A percentile compares a stretch with the other conserved stretches of the same genome.
Conservation (phyloP, 64 coral and sea anemone species). For the Actinia equina region DNA sequence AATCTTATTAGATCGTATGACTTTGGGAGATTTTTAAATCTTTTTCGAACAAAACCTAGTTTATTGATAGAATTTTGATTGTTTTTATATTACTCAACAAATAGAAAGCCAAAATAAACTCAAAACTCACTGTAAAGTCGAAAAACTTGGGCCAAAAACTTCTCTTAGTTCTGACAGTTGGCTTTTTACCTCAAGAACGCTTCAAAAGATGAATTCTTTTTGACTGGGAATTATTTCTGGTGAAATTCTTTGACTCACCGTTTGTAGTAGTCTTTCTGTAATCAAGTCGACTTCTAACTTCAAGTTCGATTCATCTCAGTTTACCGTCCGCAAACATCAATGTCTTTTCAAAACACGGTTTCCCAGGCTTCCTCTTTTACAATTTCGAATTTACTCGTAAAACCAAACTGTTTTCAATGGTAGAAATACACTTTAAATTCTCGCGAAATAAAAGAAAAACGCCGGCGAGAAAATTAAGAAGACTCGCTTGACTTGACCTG, state of each 20-base stretch:
- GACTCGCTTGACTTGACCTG: neutral
- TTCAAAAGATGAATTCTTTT: neutral
- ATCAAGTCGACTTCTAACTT: neutral
- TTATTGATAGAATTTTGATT: neutral
- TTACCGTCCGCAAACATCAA: neutral
- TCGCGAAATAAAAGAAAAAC: neutral
- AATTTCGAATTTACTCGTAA: neutral
- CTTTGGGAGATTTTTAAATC: neutral
- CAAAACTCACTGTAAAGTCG: neutral
- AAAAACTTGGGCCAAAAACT: neutral
- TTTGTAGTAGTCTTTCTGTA: neutral
- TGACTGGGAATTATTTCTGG: neutral
- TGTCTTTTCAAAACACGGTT: neutral
- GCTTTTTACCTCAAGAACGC: neutral
- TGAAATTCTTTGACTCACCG: neutral
- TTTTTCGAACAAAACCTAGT: neutral
- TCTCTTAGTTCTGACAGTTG: neutral
- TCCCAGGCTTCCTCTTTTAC: neutral
- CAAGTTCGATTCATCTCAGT: neutral
- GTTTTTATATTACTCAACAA: conserved; percentile 11
- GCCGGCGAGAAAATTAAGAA: neutral
- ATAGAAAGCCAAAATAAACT: neutral
- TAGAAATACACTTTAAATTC: neutral
- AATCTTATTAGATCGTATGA: neutral
- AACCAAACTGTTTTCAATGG: neutral